Evolutionary conservation across 2,888 invertebrate species (phyloP).

Genomic region (Zeuzera pyrina): DNA sequence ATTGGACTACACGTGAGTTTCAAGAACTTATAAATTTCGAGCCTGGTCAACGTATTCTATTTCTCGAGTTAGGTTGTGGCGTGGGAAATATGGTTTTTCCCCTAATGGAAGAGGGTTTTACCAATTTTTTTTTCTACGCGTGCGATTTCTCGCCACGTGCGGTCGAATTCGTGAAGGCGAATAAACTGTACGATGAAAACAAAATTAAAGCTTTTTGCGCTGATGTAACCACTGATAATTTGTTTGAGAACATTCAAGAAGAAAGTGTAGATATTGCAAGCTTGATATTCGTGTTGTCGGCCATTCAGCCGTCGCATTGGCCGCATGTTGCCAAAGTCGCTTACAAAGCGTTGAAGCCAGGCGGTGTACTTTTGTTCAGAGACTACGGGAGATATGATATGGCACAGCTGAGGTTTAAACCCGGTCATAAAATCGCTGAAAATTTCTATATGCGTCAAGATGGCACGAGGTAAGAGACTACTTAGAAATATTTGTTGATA

Average conservation of each 20-base stretch:
- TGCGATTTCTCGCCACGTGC: conserved; percentile 96
- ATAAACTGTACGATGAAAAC: conserved; percentile 76
- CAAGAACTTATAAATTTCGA: conserved; percentile 78
- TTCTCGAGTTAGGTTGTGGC: conserved; percentile 94
- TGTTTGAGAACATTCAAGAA: conserved; percentile 69
- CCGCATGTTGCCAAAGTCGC: conserved; percentile 75
- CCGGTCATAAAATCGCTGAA: conserved; percentile 92
- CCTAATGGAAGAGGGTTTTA: conserved; percentile 82
- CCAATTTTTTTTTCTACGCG: conserved; percentile 80
- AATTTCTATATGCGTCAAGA: conserved; percentile 97
- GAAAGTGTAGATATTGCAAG: conserved; percentile 84
- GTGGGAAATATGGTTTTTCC: conserved; percentile 98
- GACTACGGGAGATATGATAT: conserved; percentile 97
- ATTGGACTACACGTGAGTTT: conserved; percentile 98
- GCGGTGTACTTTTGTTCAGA: conserved; percentile 88
- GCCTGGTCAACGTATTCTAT: conserved; percentile 69
- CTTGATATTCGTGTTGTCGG: conserved; percentile 95
- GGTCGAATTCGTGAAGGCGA: conserved; percentile 84
- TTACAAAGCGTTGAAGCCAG: conserved; percentile 76
- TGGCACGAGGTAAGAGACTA: conserved; percentile 85
- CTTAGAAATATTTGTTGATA: neutral
- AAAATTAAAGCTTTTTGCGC: conserved; percentile 85
- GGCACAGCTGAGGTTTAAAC: conserved; percentile 94
- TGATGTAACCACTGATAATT: conserved; percentile 83
- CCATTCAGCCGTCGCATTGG: conserved; percentile 92